These are phyloP conservation scores for Drosophila sproati DNA, from an alignment of 1,140 invertebrate genomes.

Conservation along the genomic window DNA sequence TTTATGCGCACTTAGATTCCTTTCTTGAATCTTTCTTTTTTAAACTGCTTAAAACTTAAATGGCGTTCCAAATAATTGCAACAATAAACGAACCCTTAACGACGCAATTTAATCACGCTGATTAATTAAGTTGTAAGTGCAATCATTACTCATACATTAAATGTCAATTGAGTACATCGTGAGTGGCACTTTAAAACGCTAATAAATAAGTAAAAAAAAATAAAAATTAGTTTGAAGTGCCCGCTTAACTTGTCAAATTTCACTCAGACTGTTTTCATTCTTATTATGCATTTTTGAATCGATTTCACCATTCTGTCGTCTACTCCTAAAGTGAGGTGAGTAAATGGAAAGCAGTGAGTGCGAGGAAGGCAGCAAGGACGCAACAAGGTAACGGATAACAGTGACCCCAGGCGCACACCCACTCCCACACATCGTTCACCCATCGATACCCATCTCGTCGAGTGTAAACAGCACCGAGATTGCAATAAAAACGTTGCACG, in stretches of 20 bases:
- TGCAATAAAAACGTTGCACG: slow-evolving; percentile 30
- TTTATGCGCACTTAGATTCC: neutral
- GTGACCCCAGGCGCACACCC: neutral
- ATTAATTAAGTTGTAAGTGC: neutral
- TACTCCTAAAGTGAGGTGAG: neutral
- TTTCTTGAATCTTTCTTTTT: neutral
- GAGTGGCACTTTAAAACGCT: neutral
- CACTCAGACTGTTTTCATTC: neutral
- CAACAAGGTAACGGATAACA: slow-evolving; percentile 34
- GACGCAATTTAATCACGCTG: neutral
- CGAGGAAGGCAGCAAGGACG: slow-evolving; percentile 6
- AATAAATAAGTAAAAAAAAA: too few species aligned
- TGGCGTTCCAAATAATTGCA: slow-evolving; percentile 11
- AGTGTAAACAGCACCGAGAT: slow-evolving; percentile 31
- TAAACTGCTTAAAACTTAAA: neutral
- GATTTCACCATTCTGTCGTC: slow-evolving; percentile 1
- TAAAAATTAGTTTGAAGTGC: neutral
- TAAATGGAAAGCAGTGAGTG: neutral
- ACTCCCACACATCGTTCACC: neutral
- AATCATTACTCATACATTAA: neutral
- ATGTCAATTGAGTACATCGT: neutral
- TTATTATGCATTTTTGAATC: neutral
- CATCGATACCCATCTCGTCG: neutral
- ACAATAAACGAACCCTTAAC: slow-evolving; percentile 18
- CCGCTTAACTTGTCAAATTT: neutral